Evolutionary conservation across 2,113 vertebrate genomes (phyloP).

Genomic region (Xenopus borealis): DNA sequence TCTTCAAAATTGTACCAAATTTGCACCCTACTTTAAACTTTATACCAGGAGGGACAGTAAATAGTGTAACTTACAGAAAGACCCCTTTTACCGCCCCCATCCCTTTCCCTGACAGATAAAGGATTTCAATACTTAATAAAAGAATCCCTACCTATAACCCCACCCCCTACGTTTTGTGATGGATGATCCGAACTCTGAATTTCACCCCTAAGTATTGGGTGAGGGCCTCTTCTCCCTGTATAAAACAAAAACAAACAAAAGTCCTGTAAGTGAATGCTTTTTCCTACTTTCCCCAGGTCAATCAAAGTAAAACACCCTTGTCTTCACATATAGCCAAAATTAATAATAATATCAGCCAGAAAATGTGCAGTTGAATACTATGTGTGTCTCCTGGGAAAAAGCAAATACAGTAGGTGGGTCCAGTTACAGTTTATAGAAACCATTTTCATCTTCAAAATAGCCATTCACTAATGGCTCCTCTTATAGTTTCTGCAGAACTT

Average conservation of each 20-base stretch:
- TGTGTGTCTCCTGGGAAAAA: no score
- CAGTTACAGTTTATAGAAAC: no score
- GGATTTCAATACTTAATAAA: neutral
- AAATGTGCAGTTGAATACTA: no score
- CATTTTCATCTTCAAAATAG: no score
- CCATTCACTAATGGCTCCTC: no score
- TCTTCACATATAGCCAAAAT: neutral
- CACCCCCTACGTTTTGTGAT: constrained; percentile 3
- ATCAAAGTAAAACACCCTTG: neutral
- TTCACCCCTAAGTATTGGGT: constrained; percentile 5
- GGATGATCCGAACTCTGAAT: neutral
- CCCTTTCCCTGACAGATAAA: neutral
- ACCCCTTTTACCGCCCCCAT: neutral
- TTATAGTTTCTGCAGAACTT: no score
- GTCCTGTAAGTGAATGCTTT: neutral
- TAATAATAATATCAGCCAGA: neutral
- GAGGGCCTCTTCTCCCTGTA: constrained; percentile 4
- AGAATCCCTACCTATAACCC: neutral
- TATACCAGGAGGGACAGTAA: no score
- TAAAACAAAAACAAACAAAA: neutral
- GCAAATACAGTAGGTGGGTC: no score
- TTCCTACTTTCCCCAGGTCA: neutral
- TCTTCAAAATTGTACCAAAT: no score
- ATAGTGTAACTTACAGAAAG: no score
- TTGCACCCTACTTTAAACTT: no score